These are phyloP conservation scores for Dryas iulia DNA, from an alignment of 1,140 invertebrate genomes.

Conservation along the genomic window DNA sequence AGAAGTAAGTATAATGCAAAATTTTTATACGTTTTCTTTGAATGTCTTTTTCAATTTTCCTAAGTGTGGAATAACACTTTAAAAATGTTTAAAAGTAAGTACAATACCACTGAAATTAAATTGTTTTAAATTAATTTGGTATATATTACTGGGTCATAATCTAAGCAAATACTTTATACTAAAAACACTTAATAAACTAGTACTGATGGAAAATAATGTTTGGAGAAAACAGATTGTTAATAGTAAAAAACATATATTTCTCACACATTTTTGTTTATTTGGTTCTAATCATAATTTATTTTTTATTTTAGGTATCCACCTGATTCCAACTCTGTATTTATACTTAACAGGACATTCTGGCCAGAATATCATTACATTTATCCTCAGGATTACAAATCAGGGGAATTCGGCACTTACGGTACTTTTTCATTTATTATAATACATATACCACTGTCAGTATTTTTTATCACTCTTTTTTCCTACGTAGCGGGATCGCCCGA, in stretches of 20 bases:
- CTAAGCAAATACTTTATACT: not conserved
- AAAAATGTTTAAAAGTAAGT: no score
- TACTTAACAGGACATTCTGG: slow-evolving; percentile 88
- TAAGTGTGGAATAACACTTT: no score
- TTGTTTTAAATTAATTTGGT: not conserved
- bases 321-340: slow-evolving; percentile 87
- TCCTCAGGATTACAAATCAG: slow-evolving; percentile 88
- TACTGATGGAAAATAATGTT: not conserved
- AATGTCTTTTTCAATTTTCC: no score
- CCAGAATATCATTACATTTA: slow-evolving; percentile 89
- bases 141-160: not conserved
- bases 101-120: not conserved
- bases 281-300: not conserved
- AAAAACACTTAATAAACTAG: not conserved
- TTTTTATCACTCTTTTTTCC: no score
- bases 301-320: slow-evolving; percentile 82
- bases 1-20: not conserved
- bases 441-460: no score
- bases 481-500: no score
- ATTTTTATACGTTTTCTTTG: no score
- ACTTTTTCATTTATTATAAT: slow-evolving; percentile 12
- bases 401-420: slow-evolving; percentile 88
- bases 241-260: not conserved
- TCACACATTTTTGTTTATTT: no score
- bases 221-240: no score